phyloP scores from a whole-genome alignment of 23 tunicate species.

The Trididemnum clinides region DNA sequence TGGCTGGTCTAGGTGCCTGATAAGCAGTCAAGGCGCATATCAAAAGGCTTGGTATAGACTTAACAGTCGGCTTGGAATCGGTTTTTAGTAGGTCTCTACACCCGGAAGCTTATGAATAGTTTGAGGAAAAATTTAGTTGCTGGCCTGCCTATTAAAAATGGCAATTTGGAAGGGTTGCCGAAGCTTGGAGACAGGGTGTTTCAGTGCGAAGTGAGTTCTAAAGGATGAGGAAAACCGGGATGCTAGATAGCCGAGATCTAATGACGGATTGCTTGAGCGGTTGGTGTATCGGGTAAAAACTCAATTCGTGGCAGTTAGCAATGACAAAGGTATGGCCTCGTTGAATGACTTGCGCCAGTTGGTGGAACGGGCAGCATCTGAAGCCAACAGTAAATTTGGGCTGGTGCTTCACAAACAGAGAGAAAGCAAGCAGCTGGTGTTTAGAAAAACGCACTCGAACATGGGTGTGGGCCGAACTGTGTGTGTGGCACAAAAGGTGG shows the following conservation, averaged over 20 bases:
- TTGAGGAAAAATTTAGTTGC: not conserved
- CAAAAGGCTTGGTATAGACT: not conserved
- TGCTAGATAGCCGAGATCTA: not conserved
- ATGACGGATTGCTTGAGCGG: not conserved
- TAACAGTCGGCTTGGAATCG: not conserved
- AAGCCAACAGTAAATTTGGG: not conserved
- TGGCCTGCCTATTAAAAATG: slow-evolving; percentile 4
- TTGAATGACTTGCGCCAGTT: not conserved
- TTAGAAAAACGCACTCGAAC: too few species aligned
- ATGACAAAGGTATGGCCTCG: not conserved
- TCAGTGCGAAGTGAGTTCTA: not conserved
- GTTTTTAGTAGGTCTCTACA: too few species aligned
- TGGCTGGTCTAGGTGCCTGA: not conserved
- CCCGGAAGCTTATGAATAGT: not conserved
- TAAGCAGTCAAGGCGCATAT: not conserved
- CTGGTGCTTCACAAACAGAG: not conserved
- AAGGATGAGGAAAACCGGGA: not conserved
- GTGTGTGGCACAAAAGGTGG: too few species aligned
- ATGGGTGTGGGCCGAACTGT: too few species aligned
- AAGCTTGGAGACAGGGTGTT: not conserved
- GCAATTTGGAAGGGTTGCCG: not conserved
- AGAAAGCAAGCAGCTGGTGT: not conserved
- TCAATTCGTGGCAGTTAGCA: not conserved
- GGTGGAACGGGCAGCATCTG: not conserved
- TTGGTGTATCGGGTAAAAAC: not conserved